Conservation (phyloP, 2,113 vertebrate species). For the Tylochromis polylepis region DNA sequence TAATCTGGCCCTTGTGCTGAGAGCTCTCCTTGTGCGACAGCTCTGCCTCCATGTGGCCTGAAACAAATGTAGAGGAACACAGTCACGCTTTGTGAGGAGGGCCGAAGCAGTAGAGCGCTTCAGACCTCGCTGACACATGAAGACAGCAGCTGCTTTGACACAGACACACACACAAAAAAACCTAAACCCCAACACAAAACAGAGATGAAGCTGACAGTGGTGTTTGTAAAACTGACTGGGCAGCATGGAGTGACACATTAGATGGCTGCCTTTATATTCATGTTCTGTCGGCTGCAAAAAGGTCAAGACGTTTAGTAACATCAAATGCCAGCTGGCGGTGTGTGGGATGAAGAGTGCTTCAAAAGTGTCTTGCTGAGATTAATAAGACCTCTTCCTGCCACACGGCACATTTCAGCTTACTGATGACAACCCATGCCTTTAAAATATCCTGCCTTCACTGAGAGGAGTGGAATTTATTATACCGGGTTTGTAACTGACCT, state of each 20-base stretch:
- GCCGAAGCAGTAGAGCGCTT: slow-evolving; percentile 1
- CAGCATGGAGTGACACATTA: neutral
- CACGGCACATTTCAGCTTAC: neutral
- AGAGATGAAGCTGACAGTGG: slow-evolving; percentile 25
- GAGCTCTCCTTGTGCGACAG: slow-evolving; percentile 75
- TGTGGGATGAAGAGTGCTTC: slow-evolving; percentile 10
- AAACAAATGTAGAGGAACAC: slow-evolving; percentile 43
- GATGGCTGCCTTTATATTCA: slow-evolving; percentile 2
- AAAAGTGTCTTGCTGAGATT: slow-evolving; percentile 24
- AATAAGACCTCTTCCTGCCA: neutral
- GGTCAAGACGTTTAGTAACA: neutral
- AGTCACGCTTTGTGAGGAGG: slow-evolving; percentile 27
- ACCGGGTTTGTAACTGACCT: slow-evolving; percentile 81
- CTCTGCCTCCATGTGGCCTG: slow-evolving; percentile 81
- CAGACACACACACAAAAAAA: neutral
- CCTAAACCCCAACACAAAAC: slow-evolving; percentile 25
- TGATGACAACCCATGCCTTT: slow-evolving; percentile 26
- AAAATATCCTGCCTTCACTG: slow-evolving; percentile 39
- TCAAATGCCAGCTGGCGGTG: slow-evolving; percentile 9
- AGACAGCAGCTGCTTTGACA: slow-evolving; percentile 40
- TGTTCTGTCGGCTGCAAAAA: neutral
- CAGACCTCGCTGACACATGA: slow-evolving; percentile 36
- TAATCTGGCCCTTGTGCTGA: slow-evolving; percentile 85
- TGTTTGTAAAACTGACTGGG: neutral
- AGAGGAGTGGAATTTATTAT: slow-evolving; percentile 33